phyloP scores from a whole-genome alignment of 2,888 invertebrate species.

The Epicampocera succincta region DNA sequence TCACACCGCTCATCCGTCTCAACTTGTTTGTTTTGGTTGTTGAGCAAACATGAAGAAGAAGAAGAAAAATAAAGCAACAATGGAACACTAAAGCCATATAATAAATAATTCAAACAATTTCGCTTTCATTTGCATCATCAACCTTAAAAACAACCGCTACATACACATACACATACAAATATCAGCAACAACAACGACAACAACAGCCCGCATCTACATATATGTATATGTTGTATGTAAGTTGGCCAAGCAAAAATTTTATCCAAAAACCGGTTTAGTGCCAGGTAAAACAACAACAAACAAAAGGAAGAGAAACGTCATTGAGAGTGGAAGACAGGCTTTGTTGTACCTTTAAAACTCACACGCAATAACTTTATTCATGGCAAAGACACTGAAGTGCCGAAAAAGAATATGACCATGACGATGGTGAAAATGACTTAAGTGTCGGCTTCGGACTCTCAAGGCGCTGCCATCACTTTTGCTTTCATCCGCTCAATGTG shows the following conservation, averaged over 20 bases:
- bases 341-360: not conserved
- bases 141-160: constrained; percentile 10
- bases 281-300: no score
- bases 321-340: not conserved
- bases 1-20: not conserved
- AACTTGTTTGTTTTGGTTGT: constrained; percentile 24
- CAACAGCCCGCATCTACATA: no score
- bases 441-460: constrained; percentile 24
- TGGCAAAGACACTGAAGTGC: no score
- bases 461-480: constrained; percentile 50
- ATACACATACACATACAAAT: not conserved
- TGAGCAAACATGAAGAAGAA: constrained; percentile 1
- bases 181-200: constrained; percentile 1
- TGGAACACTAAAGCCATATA: constrained; percentile 17
- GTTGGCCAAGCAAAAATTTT: constrained; percentile 30
- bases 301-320: no score
- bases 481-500: constrained; percentile 44
- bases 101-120: constrained; percentile 68
- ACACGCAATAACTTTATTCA: constrained; percentile 5
- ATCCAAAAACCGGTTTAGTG: constrained; percentile 44
- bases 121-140: constrained; percentile 75
- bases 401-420: not conserved
- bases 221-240: no score
- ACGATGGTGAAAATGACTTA: constrained; percentile 7
- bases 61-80: constrained; percentile 11